These are phyloP conservation scores for Caerostris extrusa DNA, from an alignment of 1,140 invertebrate genomes.

Conservation along the genomic window DNA sequence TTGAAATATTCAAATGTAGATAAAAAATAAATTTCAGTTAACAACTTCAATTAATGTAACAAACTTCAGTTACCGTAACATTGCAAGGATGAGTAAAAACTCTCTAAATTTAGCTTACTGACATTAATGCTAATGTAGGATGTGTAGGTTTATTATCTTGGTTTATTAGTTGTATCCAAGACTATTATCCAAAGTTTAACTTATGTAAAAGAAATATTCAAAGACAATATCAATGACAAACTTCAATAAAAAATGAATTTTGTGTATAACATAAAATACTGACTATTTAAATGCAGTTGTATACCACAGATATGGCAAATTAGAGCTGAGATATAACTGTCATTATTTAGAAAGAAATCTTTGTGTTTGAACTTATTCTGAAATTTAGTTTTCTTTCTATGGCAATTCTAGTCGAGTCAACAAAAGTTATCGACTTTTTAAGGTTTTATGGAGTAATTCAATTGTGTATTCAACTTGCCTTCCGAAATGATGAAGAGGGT, in stretches of 20 bases:
- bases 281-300: not conserved
- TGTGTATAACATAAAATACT: not conserved
- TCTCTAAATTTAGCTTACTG: too few relatives aligned
- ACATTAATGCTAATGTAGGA: too few relatives aligned
- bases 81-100: too few relatives aligned
- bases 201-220: not conserved
- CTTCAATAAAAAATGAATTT: not conserved
- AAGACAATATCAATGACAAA: not conserved
- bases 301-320: not conserved
- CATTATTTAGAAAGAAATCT: not conserved
- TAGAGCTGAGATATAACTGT: not conserved
- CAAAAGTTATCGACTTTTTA: not conserved
- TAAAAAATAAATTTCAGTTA: not conserved
- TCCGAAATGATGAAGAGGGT: not conserved
- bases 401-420: not conserved
- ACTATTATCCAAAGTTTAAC: not conserved
- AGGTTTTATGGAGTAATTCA: constrained; percentile 14
- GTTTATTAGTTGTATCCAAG: too few relatives aligned
- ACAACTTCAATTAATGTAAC: too few relatives aligned
- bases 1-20: not conserved
- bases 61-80: too few relatives aligned
- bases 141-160: too few relatives aligned
- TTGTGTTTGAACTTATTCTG: not conserved
- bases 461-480: not conserved
- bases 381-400: not conserved